Evolutionary conservation across 2,797 vertebrate genomes (phyloP).

Genomic region (Poeciliopsis turneri): DNA sequence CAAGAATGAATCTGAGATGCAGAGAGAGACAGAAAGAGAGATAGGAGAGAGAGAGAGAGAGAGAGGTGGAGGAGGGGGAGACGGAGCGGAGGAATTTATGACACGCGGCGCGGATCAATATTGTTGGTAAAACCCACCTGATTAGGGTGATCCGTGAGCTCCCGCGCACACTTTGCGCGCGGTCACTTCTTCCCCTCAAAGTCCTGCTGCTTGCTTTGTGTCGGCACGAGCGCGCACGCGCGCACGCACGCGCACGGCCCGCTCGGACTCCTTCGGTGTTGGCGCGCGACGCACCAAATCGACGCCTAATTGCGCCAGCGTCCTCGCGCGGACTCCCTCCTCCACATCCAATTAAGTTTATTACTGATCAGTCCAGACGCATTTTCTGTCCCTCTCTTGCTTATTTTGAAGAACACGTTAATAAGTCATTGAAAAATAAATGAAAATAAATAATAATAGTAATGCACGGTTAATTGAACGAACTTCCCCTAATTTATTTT

Average conservation of each 20-base stretch:
- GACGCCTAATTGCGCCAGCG: slow-evolving; percentile 54
- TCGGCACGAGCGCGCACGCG: slow-evolving; percentile 14
- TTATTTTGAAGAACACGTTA: slow-evolving; percentile 52
- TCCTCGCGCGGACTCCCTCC: slow-evolving; percentile 12
- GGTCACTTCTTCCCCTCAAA: neutral
- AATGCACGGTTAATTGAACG: slow-evolving; percentile 10
- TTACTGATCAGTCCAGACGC: slow-evolving; percentile 54
- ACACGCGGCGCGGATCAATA: slow-evolving; percentile 56
- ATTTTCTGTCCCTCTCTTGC: slow-evolving; percentile 3
- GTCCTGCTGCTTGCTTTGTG: slow-evolving; percentile 12
- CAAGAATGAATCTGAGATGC: slow-evolving; percentile 57
- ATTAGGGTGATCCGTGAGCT: slow-evolving; percentile 32
- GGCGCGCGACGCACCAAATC: slow-evolving; percentile 68
- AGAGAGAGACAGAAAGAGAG: slow-evolving; percentile 4
- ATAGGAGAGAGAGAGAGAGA: neutral
- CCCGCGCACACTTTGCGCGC: slow-evolving; percentile 47
- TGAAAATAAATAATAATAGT: too few relatives aligned
- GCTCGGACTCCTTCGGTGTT: neutral
- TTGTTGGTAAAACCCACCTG: slow-evolving; percentile 65
- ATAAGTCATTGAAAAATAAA: slow-evolving; percentile 64
- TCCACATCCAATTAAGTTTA: slow-evolving; percentile 66
- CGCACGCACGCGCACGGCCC: neutral
- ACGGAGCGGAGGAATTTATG: slow-evolving; percentile 62
- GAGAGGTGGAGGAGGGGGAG: slow-evolving; percentile 4
- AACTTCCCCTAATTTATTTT: slow-evolving; percentile 12